Evolutionary conservation across 1,140 invertebrate species (phyloP).

Genomic region (Atta texana): DNA sequence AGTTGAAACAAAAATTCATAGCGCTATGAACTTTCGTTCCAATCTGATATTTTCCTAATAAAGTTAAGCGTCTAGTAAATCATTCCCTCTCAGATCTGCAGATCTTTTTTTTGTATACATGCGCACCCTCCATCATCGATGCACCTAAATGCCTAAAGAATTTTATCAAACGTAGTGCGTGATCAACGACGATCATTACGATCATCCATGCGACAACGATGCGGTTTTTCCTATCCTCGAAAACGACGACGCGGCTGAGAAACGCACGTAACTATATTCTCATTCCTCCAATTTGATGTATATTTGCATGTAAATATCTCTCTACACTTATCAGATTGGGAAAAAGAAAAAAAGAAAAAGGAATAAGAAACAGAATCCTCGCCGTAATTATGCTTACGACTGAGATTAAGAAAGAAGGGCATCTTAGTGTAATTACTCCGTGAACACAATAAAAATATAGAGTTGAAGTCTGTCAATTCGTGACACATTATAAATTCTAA

Average conservation of each 20-base stretch:
- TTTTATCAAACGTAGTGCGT: background rate
- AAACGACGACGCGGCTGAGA: background rate
- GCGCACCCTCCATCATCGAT: constrained; percentile 38
- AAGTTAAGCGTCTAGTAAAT: constrained; percentile 17
- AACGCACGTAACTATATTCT: background rate
- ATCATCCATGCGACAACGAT: constrained; percentile 26
- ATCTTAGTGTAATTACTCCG: constrained; percentile 26
- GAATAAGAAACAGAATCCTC: background rate
- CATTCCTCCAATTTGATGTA: constrained; percentile 43
- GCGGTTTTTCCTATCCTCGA: constrained; percentile 5
- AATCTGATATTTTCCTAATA: constrained; percentile 30
- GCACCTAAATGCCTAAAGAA: constrained; percentile 19
- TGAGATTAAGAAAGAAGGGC: background rate
- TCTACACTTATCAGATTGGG: background rate
- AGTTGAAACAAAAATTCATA: no score
- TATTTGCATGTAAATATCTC: constrained; percentile 69
- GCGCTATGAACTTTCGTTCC: no score
- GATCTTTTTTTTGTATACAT: constrained; percentile 14
- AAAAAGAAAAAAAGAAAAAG: background rate
- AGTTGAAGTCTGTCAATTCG: constrained; percentile 48
- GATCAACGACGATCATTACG: background rate
- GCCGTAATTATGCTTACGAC: background rate
- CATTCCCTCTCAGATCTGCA: background rate
- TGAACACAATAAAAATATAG: constrained; percentile 30
- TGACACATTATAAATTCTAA: constrained; percentile 56